These are phyloP conservation scores for Agrochola lota DNA, from an alignment of 2,888 invertebrate species.

Conservation along the genomic window DNA sequence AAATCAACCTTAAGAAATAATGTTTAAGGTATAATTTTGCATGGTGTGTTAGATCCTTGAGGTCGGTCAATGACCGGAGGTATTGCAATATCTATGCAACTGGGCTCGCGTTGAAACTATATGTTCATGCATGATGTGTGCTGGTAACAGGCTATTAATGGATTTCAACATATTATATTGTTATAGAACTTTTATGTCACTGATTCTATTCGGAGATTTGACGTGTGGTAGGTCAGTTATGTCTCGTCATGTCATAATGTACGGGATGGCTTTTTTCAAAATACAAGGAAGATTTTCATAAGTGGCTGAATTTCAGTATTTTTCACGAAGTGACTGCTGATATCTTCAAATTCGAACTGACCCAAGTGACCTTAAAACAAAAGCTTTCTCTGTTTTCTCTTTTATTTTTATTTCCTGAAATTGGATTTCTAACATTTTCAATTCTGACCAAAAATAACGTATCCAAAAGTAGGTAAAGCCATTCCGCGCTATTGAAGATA, in stretches of 20 bases:
- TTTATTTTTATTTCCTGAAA: not conserved
- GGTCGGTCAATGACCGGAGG: conserved; percentile 78
- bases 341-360: not conserved
- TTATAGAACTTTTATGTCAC: conserved; percentile 18
- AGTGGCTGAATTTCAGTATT: not conserved
- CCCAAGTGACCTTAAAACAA: too few species aligned
- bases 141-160: conserved; percentile 50
- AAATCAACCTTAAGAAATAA: not conserved
- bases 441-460: not conserved
- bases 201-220: conserved; percentile 4
- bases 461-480: not conserved
- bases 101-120: conserved; percentile 59
- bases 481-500: not conserved
- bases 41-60: conserved; percentile 73
- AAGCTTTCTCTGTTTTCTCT: not conserved
- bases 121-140: conserved; percentile 59
- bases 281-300: not conserved
- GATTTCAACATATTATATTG: conserved; percentile 41
- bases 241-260: not conserved
- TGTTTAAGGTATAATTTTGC: conserved; percentile 33
- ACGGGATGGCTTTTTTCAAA: not conserved
- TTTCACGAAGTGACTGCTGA: not conserved
- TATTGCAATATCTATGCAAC: conserved; percentile 71
- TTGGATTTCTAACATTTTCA: not conserved
- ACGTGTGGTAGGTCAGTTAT: conserved; percentile 21